Evolutionary conservation across 2,113 vertebrate species (phyloP).

Genomic region (Leucopsar rothschildi): DNA sequence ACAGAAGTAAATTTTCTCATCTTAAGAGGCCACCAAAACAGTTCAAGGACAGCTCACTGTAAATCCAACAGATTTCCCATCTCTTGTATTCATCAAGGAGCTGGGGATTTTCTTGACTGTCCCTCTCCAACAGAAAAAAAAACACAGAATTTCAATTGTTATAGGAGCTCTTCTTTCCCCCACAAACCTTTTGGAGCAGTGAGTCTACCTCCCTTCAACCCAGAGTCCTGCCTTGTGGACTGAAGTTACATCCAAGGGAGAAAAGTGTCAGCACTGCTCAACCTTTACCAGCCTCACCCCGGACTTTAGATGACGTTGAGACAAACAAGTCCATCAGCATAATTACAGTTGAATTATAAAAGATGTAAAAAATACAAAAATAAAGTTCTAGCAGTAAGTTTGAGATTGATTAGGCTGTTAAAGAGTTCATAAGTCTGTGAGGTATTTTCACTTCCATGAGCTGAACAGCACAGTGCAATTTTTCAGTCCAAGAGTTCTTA

Average conservation of each 20-base stretch:
- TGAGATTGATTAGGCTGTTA: neutral
- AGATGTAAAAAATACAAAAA: neutral
- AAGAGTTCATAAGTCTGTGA: neutral
- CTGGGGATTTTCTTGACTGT: neutral
- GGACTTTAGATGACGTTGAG: neutral
- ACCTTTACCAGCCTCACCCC: neutral
- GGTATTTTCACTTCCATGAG: neutral
- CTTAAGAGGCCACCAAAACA: neutral
- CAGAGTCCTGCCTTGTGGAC: neutral
- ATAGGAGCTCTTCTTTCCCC: neutral
- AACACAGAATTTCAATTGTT: neutral
- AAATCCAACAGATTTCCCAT: neutral
- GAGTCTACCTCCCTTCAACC: neutral
- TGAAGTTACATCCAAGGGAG: neutral
- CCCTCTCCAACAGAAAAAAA: neutral
- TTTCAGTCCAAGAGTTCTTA: neutral
- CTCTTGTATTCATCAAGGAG: neutral
- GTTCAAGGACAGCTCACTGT: neutral
- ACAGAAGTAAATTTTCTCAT: neutral
- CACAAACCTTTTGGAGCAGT: neutral
- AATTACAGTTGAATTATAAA: neutral
- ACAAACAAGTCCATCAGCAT: neutral
- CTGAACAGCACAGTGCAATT: neutral
- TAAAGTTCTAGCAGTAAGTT: neutral
- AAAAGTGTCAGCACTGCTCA: neutral